Evolutionary conservation across 2,113 vertebrate species (phyloP), one percentile per base, ranked within the genome.

Genomic region (Otolemur garnettii): DNA sequence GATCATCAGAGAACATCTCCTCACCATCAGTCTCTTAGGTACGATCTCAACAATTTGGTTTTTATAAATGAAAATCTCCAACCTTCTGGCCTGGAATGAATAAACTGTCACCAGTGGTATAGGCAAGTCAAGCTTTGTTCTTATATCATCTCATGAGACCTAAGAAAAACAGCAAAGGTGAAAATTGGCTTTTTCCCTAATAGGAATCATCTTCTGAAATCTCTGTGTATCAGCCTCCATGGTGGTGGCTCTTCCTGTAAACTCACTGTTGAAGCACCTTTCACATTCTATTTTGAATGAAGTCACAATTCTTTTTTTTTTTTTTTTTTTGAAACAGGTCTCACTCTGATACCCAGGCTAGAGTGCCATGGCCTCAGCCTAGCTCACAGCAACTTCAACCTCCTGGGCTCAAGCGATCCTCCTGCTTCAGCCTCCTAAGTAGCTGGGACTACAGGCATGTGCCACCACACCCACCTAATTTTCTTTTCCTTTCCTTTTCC

Each of bases 221-320:
- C 22, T 90, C 22, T 81, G 2, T 19, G 38, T 38, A 57, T 28
- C 80, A 45, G 22, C 4, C 26, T 91, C 53, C 18, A 24, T 64
- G 28, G 45, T 80, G 28, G 30, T 59, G 10, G 22, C 4, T 38
- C 24, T 64, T 22, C 17, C 45, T 12, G 6, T 45, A 93, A 82
- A 91, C 45, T 69, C 81, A 53, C 75, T 26, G 35, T 28, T 13
- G 14, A 97, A 93, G 14, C 26, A 72, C 1, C 33, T 91, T 91
- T 77, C 50, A 57, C 94, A 45, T 45, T 90, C n/a, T 45, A n/a
- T 62, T 71, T 75, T 38, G 50, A 95, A 33, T 35, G 78, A 74
- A 8, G 4, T 15, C n/a, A 38, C n/a, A 26, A 71, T 50, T 50
- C 45, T 50, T 50, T 50, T 50, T 50, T 50, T 50, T 45, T 45